Conservation (phyloP, 2,888 invertebrate genomes). For the Spodoptera exigua region DNA sequence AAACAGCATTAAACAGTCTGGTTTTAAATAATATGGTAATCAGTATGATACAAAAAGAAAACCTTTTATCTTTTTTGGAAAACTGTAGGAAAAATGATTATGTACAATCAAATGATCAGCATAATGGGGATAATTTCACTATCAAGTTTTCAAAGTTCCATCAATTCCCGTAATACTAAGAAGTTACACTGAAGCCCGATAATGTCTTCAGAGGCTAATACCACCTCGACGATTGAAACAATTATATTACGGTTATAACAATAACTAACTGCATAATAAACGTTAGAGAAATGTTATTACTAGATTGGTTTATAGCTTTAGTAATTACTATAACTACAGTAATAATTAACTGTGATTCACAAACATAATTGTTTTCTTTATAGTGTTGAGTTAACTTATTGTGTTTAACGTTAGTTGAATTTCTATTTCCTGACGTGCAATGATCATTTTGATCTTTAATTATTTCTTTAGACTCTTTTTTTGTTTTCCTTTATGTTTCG, state of each 20-base stretch:
- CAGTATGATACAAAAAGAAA: too few species aligned
- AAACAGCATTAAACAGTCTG: too few species aligned
- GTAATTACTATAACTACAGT: constrained; percentile 6
- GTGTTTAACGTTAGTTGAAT: neutral
- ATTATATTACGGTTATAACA: constrained; percentile 41
- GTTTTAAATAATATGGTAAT: too few species aligned
- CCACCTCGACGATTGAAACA: constrained; percentile 17
- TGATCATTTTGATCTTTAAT: too few species aligned
- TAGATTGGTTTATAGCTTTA: constrained; percentile 47
- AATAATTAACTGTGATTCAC: constrained; percentile 34
- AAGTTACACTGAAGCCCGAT: constrained; percentile 18
- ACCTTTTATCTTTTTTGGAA: too few species aligned
- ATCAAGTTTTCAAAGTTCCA: neutral
- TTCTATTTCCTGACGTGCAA: neutral
- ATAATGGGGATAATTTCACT: too few species aligned
- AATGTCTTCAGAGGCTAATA: constrained; percentile 38
- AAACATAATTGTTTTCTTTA: constrained; percentile 39
- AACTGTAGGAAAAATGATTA: too few species aligned
- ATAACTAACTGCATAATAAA: constrained; percentile 47
- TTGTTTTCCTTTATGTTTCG: too few species aligned
- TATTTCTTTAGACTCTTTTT: too few species aligned
- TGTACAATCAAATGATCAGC: too few species aligned
- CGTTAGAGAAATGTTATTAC: constrained; percentile 29
- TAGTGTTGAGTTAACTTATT: constrained; percentile 6
- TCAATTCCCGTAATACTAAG: too few species aligned